phyloP scores from a whole-genome alignment of 1,140 invertebrate species.

The Contarinia nasturtii region DNA sequence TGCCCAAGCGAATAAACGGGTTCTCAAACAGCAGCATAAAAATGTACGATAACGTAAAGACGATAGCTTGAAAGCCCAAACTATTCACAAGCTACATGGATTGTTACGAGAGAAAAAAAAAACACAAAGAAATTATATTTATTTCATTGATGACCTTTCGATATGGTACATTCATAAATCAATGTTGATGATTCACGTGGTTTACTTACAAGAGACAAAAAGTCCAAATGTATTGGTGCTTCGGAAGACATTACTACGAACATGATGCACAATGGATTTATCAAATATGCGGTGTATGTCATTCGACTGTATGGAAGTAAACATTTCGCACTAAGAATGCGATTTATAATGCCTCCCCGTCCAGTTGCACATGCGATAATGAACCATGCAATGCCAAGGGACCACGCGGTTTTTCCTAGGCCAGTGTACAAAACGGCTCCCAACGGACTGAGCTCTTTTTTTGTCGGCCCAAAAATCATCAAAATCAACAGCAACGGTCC shows the following conservation, averaged over 20 bases:
- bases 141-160: too few relatives aligned
- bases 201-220: slow-evolving; percentile 9
- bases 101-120: not conserved
- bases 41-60: slow-evolving; percentile 9
- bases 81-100: slow-evolving; percentile 7
- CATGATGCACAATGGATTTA: slow-evolving; percentile 25
- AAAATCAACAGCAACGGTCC: slow-evolving; percentile 23
- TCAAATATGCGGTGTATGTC: slow-evolving; percentile 27
- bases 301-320: slow-evolving; percentile 28
- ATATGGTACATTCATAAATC: too few relatives aligned
- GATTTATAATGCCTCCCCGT: slow-evolving; percentile 23
- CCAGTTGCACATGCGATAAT: slow-evolving; percentile 28
- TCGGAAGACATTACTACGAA: slow-evolving; percentile 9
- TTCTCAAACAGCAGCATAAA: slow-evolving; percentile 12
- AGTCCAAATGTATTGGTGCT: slow-evolving; percentile 6
- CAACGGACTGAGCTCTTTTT: slow-evolving; percentile 20
- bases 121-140: not conserved
- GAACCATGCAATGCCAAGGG: slow-evolving; percentile 27
- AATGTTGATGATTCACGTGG: not conserved
- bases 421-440: slow-evolving; percentile 23
- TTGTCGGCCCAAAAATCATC: slow-evolving; percentile 23
- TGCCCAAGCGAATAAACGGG: slow-evolving; percentile 13
- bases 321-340: slow-evolving; percentile 21
- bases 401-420: slow-evolving; percentile 27
- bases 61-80: slow-evolving; percentile 7